Percentiles rank a stretch among this genome's conserved stretches.
phyloP scores from a whole-genome alignment of 2,888 invertebrate genomes.

The Philereme transversata region DNA sequence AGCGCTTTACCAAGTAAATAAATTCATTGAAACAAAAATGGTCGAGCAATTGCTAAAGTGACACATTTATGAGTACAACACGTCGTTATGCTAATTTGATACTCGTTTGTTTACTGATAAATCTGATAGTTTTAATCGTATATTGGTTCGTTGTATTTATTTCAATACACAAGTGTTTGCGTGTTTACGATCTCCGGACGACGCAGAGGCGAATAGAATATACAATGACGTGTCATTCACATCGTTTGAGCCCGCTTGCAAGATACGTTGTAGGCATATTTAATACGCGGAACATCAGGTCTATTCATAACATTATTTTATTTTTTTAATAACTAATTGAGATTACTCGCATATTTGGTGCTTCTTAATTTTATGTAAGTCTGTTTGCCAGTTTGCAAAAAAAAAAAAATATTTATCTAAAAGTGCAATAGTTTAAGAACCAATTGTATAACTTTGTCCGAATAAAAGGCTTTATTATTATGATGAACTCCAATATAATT shows the following conservation, averaged over 20 bases:
- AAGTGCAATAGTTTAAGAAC: no score
- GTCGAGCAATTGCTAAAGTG: conserved; percentile 3
- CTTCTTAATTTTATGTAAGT: no score
- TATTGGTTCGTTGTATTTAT: conserved; percentile 50
- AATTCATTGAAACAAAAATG: conserved; percentile 6
- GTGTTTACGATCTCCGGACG: conserved; percentile 77
- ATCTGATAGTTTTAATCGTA: conserved; percentile 18
- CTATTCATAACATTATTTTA: not conserved
- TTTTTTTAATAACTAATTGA: no score
- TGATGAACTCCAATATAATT: conserved; percentile 50
- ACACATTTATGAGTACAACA: conserved; percentile 10
- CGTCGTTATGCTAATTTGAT: conserved; percentile 15
- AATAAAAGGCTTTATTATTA: conserved; percentile 66
- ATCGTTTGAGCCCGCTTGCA: conserved; percentile 78
- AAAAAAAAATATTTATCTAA: no score
- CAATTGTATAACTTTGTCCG: no score
- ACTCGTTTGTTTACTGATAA: conserved; percentile 15
- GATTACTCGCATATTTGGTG: no score
- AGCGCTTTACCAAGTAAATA: conserved; percentile 2
- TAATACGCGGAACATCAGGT: conserved; percentile 2
- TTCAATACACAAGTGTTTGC: conserved; percentile 73
- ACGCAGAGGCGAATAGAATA: conserved; percentile 76
- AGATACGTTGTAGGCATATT: conserved; percentile 46
- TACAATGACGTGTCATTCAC: conserved; percentile 81
- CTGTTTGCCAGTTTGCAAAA: no score